Conservation (phyloP, 2,888 invertebrate species). For the Dione vanillae region DNA sequence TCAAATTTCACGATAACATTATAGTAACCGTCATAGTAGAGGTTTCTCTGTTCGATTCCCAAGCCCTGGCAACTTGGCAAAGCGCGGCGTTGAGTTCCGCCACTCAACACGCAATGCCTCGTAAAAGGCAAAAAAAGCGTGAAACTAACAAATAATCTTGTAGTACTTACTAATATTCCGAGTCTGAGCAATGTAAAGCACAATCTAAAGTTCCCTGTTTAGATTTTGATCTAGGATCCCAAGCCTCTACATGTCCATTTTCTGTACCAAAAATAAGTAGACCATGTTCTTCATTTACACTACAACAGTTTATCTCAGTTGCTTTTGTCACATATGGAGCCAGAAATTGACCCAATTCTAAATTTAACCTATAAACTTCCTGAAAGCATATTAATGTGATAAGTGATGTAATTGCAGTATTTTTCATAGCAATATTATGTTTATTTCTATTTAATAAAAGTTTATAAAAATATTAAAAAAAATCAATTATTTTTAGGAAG, state of each 20-base stretch:
- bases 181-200: conserved; percentile 86
- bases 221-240: conserved; percentile 94
- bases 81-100: too few relatives aligned
- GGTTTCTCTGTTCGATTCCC: too few relatives aligned
- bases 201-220: conserved; percentile 93
- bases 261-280: conserved; percentile 93
- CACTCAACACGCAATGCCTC: too few relatives aligned
- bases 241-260: conserved; percentile 97
- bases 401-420: not conserved
- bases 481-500: too few relatives aligned
- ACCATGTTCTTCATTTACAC: conserved; percentile 94
- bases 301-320: conserved; percentile 91
- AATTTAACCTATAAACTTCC: conserved; percentile 97
- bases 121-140: too few relatives aligned
- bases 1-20: not conserved
- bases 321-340: conserved; percentile 92
- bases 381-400: conserved; percentile 62
- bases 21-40: too few relatives aligned
- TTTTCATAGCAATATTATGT: too few relatives aligned
- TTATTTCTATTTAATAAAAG: too few relatives aligned
- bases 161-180: conserved; percentile 71
- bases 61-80: too few relatives aligned
- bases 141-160: too few relatives aligned
- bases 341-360: conserved; percentile 97
- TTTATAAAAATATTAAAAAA: too few relatives aligned